phyloP scores from a whole-genome alignment of 1,140 invertebrate species.

The Pygmarrhopalites habei region DNA sequence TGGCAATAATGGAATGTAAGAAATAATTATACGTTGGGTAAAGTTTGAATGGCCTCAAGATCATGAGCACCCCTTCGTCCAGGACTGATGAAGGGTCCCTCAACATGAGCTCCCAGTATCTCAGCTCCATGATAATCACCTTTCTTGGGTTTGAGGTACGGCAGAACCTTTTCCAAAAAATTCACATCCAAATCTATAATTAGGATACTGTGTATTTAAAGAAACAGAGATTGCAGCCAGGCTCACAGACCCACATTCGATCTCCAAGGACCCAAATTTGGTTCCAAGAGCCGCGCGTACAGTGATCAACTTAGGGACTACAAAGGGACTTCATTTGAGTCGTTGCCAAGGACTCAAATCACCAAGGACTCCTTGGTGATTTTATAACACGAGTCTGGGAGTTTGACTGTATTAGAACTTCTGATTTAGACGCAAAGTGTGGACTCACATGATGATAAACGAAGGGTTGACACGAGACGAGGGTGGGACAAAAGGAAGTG shows the following conservation, averaged over 20 bases:
- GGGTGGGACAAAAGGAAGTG: conserved; percentile 94
- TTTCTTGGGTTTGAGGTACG: conserved; percentile 56
- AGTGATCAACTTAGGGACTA: conserved; percentile 58
- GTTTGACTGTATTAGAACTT: not conserved
- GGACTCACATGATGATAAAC: conserved; percentile 66
- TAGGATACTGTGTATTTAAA: too few species aligned
- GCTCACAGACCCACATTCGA: conserved; percentile 93
- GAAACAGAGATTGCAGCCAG: too few species aligned
- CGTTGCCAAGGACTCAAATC: too few species aligned
- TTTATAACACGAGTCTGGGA: conserved; percentile 4
- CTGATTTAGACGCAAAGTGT: too few species aligned
- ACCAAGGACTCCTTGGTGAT: too few species aligned
- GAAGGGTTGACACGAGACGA: conserved; percentile 77
- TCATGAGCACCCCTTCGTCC: conserved; percentile 93
- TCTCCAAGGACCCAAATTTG: conserved; percentile 71
- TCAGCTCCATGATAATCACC: conserved; percentile 63
- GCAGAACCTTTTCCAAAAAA: too few species aligned
- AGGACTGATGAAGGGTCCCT: conserved; percentile 92
- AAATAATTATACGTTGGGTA: conserved; percentile 57
- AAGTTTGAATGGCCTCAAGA: conserved; percentile 59
- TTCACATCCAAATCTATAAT: too few species aligned
- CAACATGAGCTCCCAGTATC: conserved; percentile 81
- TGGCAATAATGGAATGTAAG: not conserved
- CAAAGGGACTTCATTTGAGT: too few species aligned
- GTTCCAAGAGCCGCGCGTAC: conserved; percentile 57